phyloP scores from a whole-genome alignment of 2,797 vertebrate species.

The Sebastes reedi region DNA sequence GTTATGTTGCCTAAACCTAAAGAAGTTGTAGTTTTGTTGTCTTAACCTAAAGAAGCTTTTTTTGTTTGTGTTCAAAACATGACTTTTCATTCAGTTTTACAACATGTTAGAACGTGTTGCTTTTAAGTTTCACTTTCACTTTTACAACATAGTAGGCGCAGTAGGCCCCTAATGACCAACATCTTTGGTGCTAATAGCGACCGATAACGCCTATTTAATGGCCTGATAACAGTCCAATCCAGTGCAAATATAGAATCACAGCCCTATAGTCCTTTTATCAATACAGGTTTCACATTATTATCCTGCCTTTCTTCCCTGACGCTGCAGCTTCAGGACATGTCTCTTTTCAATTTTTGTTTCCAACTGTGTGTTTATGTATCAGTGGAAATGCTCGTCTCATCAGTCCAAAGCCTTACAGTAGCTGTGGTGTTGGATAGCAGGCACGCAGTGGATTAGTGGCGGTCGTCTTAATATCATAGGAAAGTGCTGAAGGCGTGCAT shows the following conservation, averaged over 20 bases:
- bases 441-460: conserved; percentile 16
- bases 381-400: conserved; percentile 44
- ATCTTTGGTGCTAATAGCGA: too few species aligned
- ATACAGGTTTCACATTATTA: background rate
- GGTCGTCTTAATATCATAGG: conserved; percentile 26
- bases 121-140: too few species aligned
- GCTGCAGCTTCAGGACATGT: conserved; percentile 18
- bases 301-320: background rate
- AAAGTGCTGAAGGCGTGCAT: conserved; percentile 38
- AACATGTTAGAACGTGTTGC: too few species aligned
- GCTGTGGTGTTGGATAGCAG: conserved; percentile 31
- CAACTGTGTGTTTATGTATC: conserved; percentile 15
- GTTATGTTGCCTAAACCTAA: too few species aligned
- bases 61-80: too few species aligned
- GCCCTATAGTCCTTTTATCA: background rate
- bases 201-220: too few species aligned
- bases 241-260: background rate
- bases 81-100: too few species aligned
- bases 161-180: too few species aligned
- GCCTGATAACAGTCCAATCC: too few species aligned
- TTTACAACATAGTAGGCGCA: too few species aligned
- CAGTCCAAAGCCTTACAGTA: conserved; percentile 18
- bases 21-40: too few species aligned
- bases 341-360: background rate
- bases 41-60: too few species aligned